These are phyloP conservation scores for Dynastes maya DNA, from an alignment of 2,888 invertebrate genomes.

Conservation along the genomic window DNA sequence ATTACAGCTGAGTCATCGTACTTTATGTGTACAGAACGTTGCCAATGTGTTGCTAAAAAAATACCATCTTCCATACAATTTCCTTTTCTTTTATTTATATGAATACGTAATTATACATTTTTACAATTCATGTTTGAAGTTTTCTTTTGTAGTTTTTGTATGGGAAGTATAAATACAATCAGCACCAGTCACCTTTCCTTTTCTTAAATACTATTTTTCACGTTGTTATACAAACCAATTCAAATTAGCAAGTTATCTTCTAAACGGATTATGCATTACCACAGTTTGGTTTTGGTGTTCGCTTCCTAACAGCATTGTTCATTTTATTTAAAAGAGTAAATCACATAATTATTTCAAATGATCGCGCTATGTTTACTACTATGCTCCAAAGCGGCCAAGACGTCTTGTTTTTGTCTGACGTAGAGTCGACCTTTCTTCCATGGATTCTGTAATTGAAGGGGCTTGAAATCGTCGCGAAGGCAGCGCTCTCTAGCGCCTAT, in stretches of 20 bases:
- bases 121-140: too few species aligned
- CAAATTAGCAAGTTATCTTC: conserved; percentile 15
- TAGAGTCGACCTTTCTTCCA: conserved; percentile 96
- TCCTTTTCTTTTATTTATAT: too few species aligned
- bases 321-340: conserved; percentile 33
- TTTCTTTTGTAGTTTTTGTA: too few species aligned
- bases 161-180: too few species aligned
- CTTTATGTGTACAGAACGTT: too few species aligned
- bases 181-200: too few species aligned
- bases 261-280: conserved; percentile 19
- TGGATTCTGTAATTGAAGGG: conserved; percentile 93
- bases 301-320: conserved; percentile 29
- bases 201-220: too few species aligned
- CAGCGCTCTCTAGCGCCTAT: conserved; percentile 96
- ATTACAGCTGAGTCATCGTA: too few species aligned
- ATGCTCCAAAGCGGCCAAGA: conserved; percentile 90
- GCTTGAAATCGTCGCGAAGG: conserved; percentile 94
- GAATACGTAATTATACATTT: too few species aligned
- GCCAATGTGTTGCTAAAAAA: too few species aligned
- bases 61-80: too few species aligned
- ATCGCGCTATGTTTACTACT: conserved; percentile 86
- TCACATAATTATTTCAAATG: conserved; percentile 66
- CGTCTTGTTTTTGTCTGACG: conserved; percentile 92
- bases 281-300: conserved; percentile 38
- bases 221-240: too few species aligned